These are phyloP conservation scores for Mystacornis crossleyi DNA, from an alignment of 2,113 vertebrate genomes.

Conservation along the genomic window DNA sequence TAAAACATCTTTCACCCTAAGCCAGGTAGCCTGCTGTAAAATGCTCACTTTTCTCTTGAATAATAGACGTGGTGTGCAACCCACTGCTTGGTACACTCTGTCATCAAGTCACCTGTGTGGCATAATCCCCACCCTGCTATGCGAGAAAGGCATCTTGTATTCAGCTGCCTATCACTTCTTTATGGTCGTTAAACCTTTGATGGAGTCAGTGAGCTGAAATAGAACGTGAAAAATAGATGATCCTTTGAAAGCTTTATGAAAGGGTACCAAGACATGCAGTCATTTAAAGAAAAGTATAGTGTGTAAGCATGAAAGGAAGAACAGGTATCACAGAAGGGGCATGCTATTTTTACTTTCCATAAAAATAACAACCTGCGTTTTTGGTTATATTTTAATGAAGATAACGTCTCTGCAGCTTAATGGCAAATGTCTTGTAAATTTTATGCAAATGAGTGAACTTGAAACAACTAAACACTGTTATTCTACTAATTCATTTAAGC, in stretches of 20 bases:
- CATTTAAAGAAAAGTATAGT: not conserved
- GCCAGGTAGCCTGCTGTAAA: not conserved
- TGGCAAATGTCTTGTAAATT: not conserved
- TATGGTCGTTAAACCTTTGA: not conserved
- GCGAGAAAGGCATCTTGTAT: not conserved
- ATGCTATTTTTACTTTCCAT: not conserved
- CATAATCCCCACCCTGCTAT: not conserved
- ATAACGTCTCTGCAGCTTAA: not conserved
- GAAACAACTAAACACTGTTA: not conserved
- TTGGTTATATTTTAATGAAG: not conserved
- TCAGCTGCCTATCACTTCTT: conserved; percentile 1
- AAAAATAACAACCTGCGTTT: not conserved
- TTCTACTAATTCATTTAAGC: not conserved
- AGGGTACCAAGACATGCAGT: not conserved
- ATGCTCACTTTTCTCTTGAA: not conserved
- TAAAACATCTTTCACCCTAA: not conserved
- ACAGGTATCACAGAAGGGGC: not conserved
- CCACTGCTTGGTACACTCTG: not conserved
- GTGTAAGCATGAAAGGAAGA: not conserved
- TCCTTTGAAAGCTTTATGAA: not conserved
- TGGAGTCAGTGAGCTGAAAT: conserved; percentile 17
- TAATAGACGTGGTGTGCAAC: not conserved
- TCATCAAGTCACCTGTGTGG: not conserved
- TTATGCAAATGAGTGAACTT: not conserved
- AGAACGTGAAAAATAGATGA: not conserved